phyloP scores from a whole-genome alignment of 2,113 vertebrate genomes.

The Ursus arctos region DNA sequence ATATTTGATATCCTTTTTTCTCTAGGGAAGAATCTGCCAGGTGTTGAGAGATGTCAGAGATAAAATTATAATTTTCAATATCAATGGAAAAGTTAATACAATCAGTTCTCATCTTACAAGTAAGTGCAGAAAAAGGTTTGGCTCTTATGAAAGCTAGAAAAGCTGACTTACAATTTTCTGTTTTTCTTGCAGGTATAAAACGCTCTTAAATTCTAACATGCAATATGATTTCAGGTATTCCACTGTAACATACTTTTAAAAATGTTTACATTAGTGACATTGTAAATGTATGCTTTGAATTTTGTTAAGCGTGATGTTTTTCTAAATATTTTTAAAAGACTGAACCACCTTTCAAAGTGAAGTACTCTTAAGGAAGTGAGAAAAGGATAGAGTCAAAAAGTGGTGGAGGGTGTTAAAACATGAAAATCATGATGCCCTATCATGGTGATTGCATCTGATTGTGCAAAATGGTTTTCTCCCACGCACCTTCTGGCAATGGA shows the following conservation, averaged over 20 bases:
- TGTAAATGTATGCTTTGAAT: neutral
- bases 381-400: neutral
- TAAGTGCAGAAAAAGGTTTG: conserved; percentile 16
- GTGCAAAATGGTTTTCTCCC: no score
- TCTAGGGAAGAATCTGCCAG: conserved; percentile 4
- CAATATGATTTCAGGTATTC: conserved; percentile 25
- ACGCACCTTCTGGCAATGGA: fast-evolving
- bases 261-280: neutral
- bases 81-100: conserved; percentile 49
- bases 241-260: neutral
- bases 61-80: conserved; percentile 52
- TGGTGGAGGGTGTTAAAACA: neutral
- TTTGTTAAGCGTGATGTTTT: neutral
- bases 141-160: neutral
- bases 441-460: neutral
- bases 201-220: conserved; percentile 19
- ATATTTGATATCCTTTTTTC: conserved; percentile 27
- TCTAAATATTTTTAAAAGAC: conserved; percentile 39
- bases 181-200: conserved; percentile 32
- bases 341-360: neutral
- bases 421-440: neutral
- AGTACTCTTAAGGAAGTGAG: neutral
- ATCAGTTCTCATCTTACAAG: conserved; percentile 28
- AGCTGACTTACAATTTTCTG: neutral
- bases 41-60: conserved; percentile 30